These are phyloP conservation scores for Macrobrachium rosenbergii DNA, from an alignment of 1,140 invertebrate species.

Conservation along the genomic window DNA sequence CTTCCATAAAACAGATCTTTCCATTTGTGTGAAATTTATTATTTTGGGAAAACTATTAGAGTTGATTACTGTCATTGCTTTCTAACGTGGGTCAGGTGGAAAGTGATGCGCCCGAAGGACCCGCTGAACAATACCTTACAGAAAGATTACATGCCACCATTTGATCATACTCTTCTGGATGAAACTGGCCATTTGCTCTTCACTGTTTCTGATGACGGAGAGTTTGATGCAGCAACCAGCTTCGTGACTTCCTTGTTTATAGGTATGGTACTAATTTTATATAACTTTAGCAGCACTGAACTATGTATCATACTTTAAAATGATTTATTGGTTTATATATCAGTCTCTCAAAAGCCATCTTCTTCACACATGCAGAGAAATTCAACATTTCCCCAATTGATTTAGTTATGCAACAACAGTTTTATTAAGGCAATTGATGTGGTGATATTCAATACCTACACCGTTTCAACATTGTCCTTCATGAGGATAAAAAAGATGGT, in stretches of 20 bases:
- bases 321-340: no score
- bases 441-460: no score
- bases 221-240: conserved; percentile 37
- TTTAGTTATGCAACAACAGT: no score
- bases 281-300: no score
- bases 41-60: not conserved
- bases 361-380: no score
- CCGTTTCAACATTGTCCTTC: no score
- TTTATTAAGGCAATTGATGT: no score
- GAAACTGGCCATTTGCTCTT: conserved; percentile 25
- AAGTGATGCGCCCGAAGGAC: conserved; percentile 19
- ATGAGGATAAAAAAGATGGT: no score
- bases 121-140: conserved; percentile 15
- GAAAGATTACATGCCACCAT: not conserved
- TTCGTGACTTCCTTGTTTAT: conserved; percentile 29
- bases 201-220: conserved; percentile 29
- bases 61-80: not conserved
- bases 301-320: not conserved
- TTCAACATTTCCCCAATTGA: no score
- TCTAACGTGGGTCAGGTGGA: conserved; percentile 18
- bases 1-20: no score
- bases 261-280: not conserved
- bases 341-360: no score
- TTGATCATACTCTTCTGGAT: conserved; percentile 39
- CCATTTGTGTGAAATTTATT: no score